phyloP scores from a whole-genome alignment of 2,888 invertebrate genomes.

The Muschampia staudingeri region DNA sequence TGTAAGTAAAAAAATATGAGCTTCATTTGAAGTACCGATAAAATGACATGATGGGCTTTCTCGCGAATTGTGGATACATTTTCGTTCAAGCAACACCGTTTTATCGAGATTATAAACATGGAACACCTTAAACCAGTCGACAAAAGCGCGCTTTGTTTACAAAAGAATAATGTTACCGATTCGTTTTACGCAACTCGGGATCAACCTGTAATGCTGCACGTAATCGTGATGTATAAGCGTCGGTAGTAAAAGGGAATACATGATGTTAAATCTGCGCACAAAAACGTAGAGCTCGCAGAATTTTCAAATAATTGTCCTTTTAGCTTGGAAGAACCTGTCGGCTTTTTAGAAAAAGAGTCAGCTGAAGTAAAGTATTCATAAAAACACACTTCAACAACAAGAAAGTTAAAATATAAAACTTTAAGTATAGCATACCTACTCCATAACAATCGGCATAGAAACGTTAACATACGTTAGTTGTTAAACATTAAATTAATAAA shows the following conservation, averaged over 20 bases:
- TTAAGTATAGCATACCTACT: neutral
- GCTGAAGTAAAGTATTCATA: too few relatives aligned
- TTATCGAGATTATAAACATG: conserved; percentile 25
- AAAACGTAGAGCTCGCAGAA: neutral
- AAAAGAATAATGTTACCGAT: conserved; percentile 36
- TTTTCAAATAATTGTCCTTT: too few relatives aligned
- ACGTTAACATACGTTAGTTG: conserved; percentile 27
- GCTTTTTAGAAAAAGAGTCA: too few relatives aligned
- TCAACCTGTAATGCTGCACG: conserved; percentile 29
- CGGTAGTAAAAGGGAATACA: neutral
- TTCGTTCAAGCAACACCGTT: neutral
- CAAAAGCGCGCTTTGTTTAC: conserved; percentile 31
- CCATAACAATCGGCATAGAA: neutral
- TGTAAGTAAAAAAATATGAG: neutral
- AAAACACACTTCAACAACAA: too few relatives aligned
- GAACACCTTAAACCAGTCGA: conserved; percentile 34
- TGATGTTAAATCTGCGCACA: neutral
- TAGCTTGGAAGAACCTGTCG: too few relatives aligned
- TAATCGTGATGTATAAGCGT: conserved; percentile 13
- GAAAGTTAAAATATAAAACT: too few relatives aligned
- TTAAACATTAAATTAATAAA: conserved; percentile 47
- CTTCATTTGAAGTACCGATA: neutral
- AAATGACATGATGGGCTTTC: neutral
- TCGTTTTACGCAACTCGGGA: conserved; percentile 30
- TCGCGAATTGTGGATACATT: neutral